phyloP scores from a whole-genome alignment of 2,113 vertebrate species.

The Perca fluviatilis region DNA sequence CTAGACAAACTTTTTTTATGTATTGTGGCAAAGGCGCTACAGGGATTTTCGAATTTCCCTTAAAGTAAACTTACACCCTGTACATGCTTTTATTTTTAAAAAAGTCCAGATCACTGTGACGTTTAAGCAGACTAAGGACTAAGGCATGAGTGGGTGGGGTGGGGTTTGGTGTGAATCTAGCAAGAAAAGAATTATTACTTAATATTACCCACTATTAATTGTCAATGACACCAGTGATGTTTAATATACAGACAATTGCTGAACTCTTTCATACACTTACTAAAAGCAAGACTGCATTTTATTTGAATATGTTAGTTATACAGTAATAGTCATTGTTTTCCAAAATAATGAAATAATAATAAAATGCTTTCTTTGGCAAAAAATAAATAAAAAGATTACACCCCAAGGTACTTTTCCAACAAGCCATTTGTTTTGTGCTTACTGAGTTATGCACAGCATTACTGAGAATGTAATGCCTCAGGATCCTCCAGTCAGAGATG shows the following conservation, averaged over 20 bases:
- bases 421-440: background rate
- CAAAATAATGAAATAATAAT: background rate
- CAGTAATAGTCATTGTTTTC: background rate
- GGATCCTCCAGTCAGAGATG: too few relatives aligned
- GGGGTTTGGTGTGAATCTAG: background rate
- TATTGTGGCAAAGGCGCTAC: background rate
- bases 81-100: background rate
- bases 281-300: background rate
- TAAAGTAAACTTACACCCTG: conserved; percentile 48
- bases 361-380: background rate
- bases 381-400: background rate
- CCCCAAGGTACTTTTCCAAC: background rate
- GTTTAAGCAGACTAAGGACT: conserved; percentile 16
- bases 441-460: background rate
- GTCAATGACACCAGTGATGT: background rate
- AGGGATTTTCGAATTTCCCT: conserved; percentile 1
- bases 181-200: background rate
- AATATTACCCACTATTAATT: background rate
- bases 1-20: conserved; percentile 46
- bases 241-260: background rate
- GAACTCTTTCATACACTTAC: background rate
- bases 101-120: conserved; percentile 20
- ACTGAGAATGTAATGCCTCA: too few relatives aligned
- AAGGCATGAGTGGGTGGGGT: conserved; percentile 1
- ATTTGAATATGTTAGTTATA: background rate